A percentile compares a stretch with the other conserved stretches of the same genome.
Conservation (phyloP, 2,797 vertebrate species). For the Hoplostethus mediterraneus region DNA sequence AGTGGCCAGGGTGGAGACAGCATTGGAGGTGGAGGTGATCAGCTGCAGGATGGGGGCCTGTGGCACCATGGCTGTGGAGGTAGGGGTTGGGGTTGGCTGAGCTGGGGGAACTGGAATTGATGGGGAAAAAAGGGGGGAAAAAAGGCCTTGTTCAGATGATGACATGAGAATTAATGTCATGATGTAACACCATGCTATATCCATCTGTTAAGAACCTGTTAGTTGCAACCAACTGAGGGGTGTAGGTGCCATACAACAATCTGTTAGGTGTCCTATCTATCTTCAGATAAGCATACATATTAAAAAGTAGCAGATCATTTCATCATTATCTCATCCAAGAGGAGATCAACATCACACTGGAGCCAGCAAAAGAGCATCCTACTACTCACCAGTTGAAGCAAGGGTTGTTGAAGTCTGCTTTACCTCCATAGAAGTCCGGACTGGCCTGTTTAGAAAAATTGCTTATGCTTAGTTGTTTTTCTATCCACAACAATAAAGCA, state of each 20-base stretch:
- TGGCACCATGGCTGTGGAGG: constrained; percentile 83
- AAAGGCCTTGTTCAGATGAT: constrained; percentile 2
- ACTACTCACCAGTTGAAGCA: constrained; percentile 77
- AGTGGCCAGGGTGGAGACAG: constrained; percentile 70
- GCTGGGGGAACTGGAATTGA: constrained; percentile 41
- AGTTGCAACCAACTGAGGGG: not conserved
- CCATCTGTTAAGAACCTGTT: not conserved
- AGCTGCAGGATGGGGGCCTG: constrained; percentile 84
- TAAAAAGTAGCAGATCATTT: not conserved
- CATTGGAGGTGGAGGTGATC: constrained; percentile 77
- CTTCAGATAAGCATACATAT: not conserved
- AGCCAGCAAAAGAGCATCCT: not conserved
- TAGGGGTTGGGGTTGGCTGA: constrained; percentile 57
- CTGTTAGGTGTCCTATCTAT: not conserved
- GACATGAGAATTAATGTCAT: not conserved
- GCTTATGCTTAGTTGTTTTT: constrained; percentile 48
- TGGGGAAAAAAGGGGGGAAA: constrained; percentile 20
- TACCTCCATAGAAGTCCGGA: constrained; percentile 77
- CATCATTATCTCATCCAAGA: not conserved
- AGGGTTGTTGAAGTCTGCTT: constrained; percentile 72
- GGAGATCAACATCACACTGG: constrained; percentile 6
- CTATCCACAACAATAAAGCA: constrained; percentile 30
- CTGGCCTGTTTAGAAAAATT: constrained; percentile 80
- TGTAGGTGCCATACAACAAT: not conserved
- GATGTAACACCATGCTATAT: not conserved